These are phyloP conservation scores for Gymnogyps californianus DNA, from an alignment of 2,113 vertebrate genomes.

Conservation along the genomic window DNA sequence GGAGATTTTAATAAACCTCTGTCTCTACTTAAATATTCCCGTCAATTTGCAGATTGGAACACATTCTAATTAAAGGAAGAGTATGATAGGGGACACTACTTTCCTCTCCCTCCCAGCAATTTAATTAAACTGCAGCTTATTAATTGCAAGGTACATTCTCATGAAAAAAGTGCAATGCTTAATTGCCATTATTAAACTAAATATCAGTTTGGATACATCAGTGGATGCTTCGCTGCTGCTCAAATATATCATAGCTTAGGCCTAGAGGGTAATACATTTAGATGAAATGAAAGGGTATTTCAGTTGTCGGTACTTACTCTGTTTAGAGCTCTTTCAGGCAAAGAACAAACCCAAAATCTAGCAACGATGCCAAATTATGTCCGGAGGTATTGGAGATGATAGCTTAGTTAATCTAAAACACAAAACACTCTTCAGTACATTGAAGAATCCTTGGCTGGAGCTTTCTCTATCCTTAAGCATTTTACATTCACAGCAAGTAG, in stretches of 20 bases:
- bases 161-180: neutral
- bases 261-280: neutral
- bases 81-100: neutral
- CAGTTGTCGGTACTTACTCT: neutral
- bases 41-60: neutral
- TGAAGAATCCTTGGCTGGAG: neutral
- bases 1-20: neutral
- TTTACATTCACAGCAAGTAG: neutral
- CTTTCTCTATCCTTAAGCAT: neutral
- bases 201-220: neutral
- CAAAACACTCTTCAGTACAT: neutral
- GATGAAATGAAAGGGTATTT: neutral
- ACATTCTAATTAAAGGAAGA: neutral
- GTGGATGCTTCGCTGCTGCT: neutral
- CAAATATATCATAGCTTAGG: neutral
- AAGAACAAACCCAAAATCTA: neutral
- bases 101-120: neutral
- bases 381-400: neutral
- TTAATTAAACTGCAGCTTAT: constrained; percentile 4
- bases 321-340: neutral
- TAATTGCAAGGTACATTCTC: neutral
- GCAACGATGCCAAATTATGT: neutral
- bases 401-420: neutral
- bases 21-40: neutral
- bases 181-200: neutral